Percentiles rank a stretch among this genome's conserved stretches.
Evolutionary conservation across 2,888 invertebrate genomes (phyloP).

Genomic region (Diadromus collaris): DNA sequence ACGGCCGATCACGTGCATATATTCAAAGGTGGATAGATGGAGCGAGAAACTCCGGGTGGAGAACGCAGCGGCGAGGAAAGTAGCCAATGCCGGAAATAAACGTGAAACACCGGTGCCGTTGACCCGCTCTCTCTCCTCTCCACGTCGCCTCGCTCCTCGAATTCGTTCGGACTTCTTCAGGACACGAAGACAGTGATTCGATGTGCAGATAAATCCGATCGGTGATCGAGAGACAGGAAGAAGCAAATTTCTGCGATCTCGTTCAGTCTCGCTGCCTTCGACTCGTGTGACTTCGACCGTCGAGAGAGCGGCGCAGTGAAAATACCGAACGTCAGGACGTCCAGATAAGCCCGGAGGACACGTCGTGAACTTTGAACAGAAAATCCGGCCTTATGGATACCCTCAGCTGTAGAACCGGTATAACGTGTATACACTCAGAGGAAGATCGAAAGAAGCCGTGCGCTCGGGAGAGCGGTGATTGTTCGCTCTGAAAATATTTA

Average conservation of each 20-base stretch:
- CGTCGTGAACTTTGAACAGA: conserved; percentile 27
- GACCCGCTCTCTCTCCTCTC: conserved; percentile 68
- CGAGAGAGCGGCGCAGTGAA: not conserved
- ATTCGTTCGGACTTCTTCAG: conserved; percentile 50
- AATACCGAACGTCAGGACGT: not conserved
- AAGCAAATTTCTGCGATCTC: not conserved
- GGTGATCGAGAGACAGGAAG: conserved; percentile 10
- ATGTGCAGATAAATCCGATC: conserved; percentile 13
- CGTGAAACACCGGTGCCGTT: conserved; percentile 74
- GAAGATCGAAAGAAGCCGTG: not conserved
- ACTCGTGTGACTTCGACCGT: not conserved
- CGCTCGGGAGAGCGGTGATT: not conserved
- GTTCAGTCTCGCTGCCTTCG: not conserved
- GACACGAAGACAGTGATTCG: conserved; percentile 40
- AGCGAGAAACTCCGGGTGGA: conserved; percentile 5
- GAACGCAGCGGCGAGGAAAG: conserved; percentile 59
- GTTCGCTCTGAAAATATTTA: not conserved
- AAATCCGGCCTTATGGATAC: conserved; percentile 1
- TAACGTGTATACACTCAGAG: not conserved
- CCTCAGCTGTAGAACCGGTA: conserved; percentile 23
- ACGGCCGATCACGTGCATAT: conserved; percentile 8
- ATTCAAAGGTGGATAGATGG: conserved; percentile 23
- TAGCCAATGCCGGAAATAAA: conserved; percentile 78
- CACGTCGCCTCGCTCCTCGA: conserved; percentile 13
- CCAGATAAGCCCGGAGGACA: not conserved